Base-by-base conservation (phyloP, 2,113 vertebrate genomes). In the Nothobranchius furzeri region DNA sequence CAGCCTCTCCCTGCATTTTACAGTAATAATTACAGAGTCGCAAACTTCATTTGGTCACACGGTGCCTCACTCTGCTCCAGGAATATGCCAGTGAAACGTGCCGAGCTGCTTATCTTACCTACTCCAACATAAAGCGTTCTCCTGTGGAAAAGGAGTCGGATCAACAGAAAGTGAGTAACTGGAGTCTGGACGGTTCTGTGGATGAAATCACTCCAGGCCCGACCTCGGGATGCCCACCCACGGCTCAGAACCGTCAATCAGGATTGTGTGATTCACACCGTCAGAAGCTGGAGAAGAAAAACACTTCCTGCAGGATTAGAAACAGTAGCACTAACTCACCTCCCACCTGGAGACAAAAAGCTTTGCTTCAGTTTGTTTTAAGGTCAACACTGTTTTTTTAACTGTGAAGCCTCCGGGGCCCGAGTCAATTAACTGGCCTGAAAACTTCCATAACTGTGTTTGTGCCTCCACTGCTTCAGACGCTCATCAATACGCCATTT, bases 401-500 rank as follows among this genome's bases (percentile, higher is more conserved):
- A 48, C 9, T 15, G 15, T 37, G 12, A 45, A 48, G 30, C 40
- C 30, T 52, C 14, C 2, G 6, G 15, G 8, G 37, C 10, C 9
- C 2, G 25, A 64, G 61, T 73, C 37, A 15, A 60, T 60, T 14
- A 45, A 60, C 58, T 14, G 67, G 58, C 57, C 61, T 58, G 17
- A 37, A 36, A 15, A 24, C 49, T 35, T 52, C 37, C 9, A 35
- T 13, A 4, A 12, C 50, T 42, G 1, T 20, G 14, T 17, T 9
- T 51, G 17, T 24, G 48, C 20, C 12, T 2, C 54, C 24, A 20
- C 61, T 42, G 24, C 42, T 60, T 55, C 83, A 86, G 67, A 60
- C 76, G 57, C 3, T 73, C 73, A 55, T 92, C 88, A 86, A 90
- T 89, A 83, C 86, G 68, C 60, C 64, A 68, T 81, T 79, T 74